Conservation (phyloP, 2,888 invertebrate species). For the Neelides folsomi region DNA sequence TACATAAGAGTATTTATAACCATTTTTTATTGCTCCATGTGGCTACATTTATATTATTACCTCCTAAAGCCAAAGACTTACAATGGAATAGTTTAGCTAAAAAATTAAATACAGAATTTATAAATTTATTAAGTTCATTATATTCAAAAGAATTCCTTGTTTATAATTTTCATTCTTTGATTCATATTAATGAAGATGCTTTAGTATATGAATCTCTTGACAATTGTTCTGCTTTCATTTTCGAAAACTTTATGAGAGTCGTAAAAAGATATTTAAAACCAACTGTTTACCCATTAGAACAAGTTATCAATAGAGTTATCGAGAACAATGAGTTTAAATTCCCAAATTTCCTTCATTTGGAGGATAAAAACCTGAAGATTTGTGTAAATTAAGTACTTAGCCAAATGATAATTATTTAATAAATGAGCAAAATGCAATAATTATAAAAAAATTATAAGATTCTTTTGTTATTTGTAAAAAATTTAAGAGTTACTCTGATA, state of each 20-base stretch:
- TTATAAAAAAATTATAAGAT: too few species aligned
- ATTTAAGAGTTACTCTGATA: too few species aligned
- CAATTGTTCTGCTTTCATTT: background rate
- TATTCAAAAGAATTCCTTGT: background rate
- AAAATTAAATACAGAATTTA: background rate
- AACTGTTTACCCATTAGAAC: too few species aligned
- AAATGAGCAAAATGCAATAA: too few species aligned
- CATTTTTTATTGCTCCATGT: conserved; percentile 9
- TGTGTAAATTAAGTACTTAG: too few species aligned
- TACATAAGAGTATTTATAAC: background rate
- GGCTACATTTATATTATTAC: conserved; percentile 7
- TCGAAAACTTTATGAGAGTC: background rate
- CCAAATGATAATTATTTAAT: too few species aligned
- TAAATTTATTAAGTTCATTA: background rate
- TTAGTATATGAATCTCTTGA: background rate
- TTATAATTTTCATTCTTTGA: conserved; percentile 1
- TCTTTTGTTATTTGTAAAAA: too few species aligned
- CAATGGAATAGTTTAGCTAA: conserved; percentile 1
- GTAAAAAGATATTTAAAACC: too few species aligned
- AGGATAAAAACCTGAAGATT: too few species aligned
- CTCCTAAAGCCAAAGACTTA: background rate
- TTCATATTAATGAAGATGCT: conserved; percentile 3
- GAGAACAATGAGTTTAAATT: too few species aligned
- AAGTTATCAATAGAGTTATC: too few species aligned
- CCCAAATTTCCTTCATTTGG: too few species aligned